Base-by-base conservation (phyloP, 1,140 invertebrate species). In the Drosophila elegans region DNA sequence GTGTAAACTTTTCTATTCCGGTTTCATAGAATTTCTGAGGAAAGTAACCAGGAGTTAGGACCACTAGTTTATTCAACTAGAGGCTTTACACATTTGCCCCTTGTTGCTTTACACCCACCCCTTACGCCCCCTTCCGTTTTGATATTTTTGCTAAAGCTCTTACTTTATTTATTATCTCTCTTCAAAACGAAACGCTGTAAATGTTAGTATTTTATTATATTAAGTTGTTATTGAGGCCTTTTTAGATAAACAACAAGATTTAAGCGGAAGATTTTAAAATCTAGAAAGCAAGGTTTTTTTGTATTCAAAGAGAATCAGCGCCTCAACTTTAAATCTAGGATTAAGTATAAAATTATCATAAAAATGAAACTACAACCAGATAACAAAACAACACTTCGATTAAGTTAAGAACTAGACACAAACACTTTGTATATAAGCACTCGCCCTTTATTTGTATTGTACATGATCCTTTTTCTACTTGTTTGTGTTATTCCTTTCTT, bases 221-320 rank as follows among this genome's bases (percentile, higher is more conserved):
- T 83, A 88, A 83, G 81, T 89, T 88, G 84, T 88, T 88, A 80
- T 84, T 84, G 84, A 84, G 84, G 84, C 80, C 80, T 84, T 75
- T 81, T 74, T 78, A 79, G 71, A 63, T 73, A 67, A 73, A 39
- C 62, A 54, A 69, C 34, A 38, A 56, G 32, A 68, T 42, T 39
- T 46, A 38, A 62, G 49, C 42, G 32, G 21, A 60, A 72, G 42
- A 41, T 44, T 52, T 39, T 29, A 44, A 72, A 41, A 41, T 21
- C n/a, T 32, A n/a, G 11, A 44, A 62, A 53, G 45, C 72, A 56
- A 36, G 66, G 21, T 34, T 73, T 59, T 38, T 46, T 73, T 73
- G 64, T 51, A 51, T 63, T 51, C 49, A 71, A 68, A 46, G 66
- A 38, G 16, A 56, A 69, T 11, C 44, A 69, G 42, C 53, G 73